Conservation (phyloP, 2,888 invertebrate genomes). For the Cactoblastis cactorum region DNA sequence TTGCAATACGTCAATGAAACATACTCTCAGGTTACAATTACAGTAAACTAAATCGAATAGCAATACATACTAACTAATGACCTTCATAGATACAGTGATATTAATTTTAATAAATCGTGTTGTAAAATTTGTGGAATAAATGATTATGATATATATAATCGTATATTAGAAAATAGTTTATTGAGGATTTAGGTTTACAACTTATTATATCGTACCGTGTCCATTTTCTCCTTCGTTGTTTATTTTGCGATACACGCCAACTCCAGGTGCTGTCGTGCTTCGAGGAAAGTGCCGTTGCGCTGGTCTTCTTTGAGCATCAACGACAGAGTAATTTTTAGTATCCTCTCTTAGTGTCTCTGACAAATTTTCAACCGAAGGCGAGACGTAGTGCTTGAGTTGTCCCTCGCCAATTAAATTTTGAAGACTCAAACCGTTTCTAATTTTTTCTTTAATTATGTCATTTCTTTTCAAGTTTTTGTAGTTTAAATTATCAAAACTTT, state of each 20-base stretch:
- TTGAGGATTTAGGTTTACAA: background rate
- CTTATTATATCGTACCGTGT: slow-evolving; percentile 38
- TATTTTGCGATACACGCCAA: slow-evolving; percentile 66
- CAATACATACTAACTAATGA: too few species aligned
- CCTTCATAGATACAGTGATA: background rate
- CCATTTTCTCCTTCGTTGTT: slow-evolving; percentile 48
- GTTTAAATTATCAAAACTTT: slow-evolving; percentile 73
- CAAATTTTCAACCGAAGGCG: slow-evolving; percentile 45
- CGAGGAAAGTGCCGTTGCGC: slow-evolving; percentile 47
- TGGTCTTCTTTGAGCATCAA: slow-evolving; percentile 51
- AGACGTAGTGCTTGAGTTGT: slow-evolving; percentile 54
- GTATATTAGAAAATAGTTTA: too few species aligned
- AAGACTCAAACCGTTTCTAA: slow-evolving; percentile 59
- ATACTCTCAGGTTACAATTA: slow-evolving; percentile 31
- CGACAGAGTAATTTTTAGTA: slow-evolving; percentile 60
- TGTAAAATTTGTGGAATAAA: background rate
- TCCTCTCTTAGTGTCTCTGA: slow-evolving; percentile 41
- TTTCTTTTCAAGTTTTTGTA: slow-evolving; percentile 43
- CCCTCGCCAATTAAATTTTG: slow-evolving; percentile 64
- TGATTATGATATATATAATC: too few species aligned
- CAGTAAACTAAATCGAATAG: slow-evolving; percentile 6
- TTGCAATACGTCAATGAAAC: slow-evolving; percentile 41
- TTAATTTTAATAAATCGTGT: background rate
- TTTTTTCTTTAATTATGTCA: slow-evolving; percentile 37
- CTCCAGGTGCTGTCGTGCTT: slow-evolving; percentile 53